Evolutionary conservation across 2,888 invertebrate genomes (phyloP), one percentile per base, ranked within the genome.

Genomic region (Palloptera scutellata): DNA sequence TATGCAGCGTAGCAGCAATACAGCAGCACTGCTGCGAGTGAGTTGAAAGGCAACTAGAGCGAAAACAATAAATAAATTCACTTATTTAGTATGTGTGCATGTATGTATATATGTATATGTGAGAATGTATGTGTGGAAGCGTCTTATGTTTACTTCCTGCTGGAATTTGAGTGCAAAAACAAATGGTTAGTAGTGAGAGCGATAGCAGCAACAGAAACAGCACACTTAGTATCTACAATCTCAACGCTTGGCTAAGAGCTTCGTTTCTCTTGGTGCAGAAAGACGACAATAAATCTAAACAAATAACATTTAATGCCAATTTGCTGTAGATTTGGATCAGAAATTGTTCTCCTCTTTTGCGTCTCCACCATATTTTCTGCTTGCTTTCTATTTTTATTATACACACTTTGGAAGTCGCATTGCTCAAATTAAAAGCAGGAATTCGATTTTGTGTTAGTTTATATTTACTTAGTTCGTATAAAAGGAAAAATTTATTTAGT

Each of bases 281-380:
- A 51, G 17, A 53, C 19, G 57, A 66, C 67, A 79, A 79, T 79
- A 79, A 80, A 80, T 79, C 78, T 77, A 75, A 75, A 74, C 30
- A 42, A 78, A 78, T 77, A 78, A 77, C 76, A 78, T 79, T 79
- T 79, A 80, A 80, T 80, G 78, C 77, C 80, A 77, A 79, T 80
- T 79, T 79, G 78, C 76, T 71, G 75, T 73, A 78, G 80, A 79
- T 79, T 69, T 68, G 58, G 54, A 67, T 67, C 63, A 59, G 19
- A 20, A 61, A 53, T 15, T 51, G 11, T 52, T 52, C 30, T 30
- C 6, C 30, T 30, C 3, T 30, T n/a, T n/a, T n/a, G n/a, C n/a
- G n/a, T n/a, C n/a, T n/a, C n/a, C n/a, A n/a, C n/a, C n/a, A n/a
- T n/a, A n/a, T n/a, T n/a, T 30, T 30, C 30, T 30, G 2, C 30